phyloP scores from a whole-genome alignment of 2,888 invertebrate species.

The Hirtodrosophila confusa region DNA sequence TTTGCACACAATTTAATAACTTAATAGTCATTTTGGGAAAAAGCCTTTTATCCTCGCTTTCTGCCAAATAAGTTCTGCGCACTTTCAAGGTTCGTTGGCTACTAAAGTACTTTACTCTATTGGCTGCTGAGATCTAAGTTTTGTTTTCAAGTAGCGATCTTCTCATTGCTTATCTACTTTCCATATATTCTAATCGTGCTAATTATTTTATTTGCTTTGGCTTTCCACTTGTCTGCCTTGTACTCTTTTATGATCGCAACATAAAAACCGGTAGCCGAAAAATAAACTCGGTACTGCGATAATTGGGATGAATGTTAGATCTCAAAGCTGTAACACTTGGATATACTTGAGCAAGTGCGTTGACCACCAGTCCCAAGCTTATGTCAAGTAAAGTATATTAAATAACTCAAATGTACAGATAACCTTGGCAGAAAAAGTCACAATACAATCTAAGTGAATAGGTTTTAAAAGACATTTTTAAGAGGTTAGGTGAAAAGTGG shows the following conservation, averaged over 20 bases:
- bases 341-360: slow-evolving; percentile 3
- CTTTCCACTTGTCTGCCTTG: slow-evolving; percentile 64
- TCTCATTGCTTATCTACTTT: slow-evolving; percentile 47
- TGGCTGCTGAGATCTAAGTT: slow-evolving; percentile 15
- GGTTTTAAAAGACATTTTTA: no score
- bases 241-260: slow-evolving; percentile 36
- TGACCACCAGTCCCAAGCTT: no score
- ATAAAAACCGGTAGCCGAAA: slow-evolving; percentile 14
- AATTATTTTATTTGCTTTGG: slow-evolving; percentile 67
- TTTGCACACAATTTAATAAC: neutral
- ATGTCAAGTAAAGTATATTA: neutral
- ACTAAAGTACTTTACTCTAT: slow-evolving; percentile 50
- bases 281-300: slow-evolving; percentile 18
- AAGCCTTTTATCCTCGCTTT: neutral
- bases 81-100: slow-evolving; percentile 57
- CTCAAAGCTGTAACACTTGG: slow-evolving; percentile 2
- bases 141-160: slow-evolving; percentile 37
- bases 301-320: slow-evolving; percentile 7
- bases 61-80: slow-evolving; percentile 30
- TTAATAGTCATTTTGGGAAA: slow-evolving; percentile 23
- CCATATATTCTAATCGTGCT: slow-evolving; percentile 43
- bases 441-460: no score
- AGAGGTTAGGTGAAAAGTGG: no score
- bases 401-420: no score
- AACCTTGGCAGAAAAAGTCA: no score